Percentiles rank a stretch among this genome's conserved stretches.
Evolutionary conservation across 2,888 invertebrate genomes (phyloP).

Genomic region (Apodemia zela): DNA sequence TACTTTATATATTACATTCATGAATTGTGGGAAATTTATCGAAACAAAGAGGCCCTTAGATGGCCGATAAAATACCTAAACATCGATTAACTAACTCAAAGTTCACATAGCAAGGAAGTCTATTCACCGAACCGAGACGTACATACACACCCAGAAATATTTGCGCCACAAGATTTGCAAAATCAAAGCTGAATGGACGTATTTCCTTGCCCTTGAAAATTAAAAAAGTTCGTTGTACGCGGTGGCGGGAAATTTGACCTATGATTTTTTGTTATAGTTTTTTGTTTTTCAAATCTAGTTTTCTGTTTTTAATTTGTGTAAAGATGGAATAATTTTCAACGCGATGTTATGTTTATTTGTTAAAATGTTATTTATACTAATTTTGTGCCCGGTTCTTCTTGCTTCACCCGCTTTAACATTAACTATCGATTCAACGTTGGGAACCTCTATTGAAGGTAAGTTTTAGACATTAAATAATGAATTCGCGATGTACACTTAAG

Average conservation of each 20-base stretch:
- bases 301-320: background rate
- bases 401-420: constrained; percentile 61
- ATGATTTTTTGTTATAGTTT: background rate
- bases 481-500: no score
- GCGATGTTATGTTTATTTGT: constrained; percentile 37
- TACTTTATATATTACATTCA: background rate
- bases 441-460: constrained; percentile 72
- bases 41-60: constrained; percentile 18
- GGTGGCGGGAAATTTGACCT: constrained; percentile 38
- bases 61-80: constrained; percentile 27
- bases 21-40: constrained; percentile 8
- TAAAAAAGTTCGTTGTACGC: constrained; percentile 34
- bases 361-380: constrained; percentile 59
- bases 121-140: constrained; percentile 50
- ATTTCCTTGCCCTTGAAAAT: constrained; percentile 40
- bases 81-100: constrained; percentile 54
- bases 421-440: constrained; percentile 68
- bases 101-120: constrained; percentile 65
- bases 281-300: constrained; percentile 22
- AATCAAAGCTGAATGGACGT: constrained; percentile 59
- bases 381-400: constrained; percentile 62
- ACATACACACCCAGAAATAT: constrained; percentile 61
- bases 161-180: constrained; percentile 69
- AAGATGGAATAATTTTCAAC: constrained; percentile 22
- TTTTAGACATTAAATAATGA: background rate